phyloP scores from a whole-genome alignment of 1,140 invertebrate species.

The Bombus haemorrhoidalis region DNA sequence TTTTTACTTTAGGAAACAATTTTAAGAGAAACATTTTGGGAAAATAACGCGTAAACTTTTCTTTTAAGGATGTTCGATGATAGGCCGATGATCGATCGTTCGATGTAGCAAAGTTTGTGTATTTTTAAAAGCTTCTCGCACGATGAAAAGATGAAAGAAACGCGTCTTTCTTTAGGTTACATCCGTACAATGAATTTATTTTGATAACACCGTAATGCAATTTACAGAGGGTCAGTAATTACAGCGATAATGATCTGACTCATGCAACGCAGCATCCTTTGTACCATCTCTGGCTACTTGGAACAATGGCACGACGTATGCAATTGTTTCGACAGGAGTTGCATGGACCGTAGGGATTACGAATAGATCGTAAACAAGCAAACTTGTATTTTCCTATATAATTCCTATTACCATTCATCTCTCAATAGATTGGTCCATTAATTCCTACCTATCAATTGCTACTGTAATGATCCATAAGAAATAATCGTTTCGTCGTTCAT shows the following conservation, averaged over 20 bases:
- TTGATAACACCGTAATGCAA: not conserved
- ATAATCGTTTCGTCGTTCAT: not conserved
- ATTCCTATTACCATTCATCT: not conserved
- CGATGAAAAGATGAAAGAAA: not conserved
- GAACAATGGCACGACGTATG: slow-evolving; percentile 3
- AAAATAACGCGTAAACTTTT: not conserved
- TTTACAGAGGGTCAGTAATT: not conserved
- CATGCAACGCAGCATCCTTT: not conserved
- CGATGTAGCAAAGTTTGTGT: not conserved
- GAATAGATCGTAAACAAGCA: not conserved
- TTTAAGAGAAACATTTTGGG: too few relatives aligned
- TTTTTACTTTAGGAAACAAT: accelerated
- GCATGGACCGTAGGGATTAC: not conserved
- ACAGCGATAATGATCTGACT: not conserved
- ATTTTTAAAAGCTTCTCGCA: not conserved
- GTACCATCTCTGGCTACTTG: not conserved
- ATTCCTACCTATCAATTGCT: too few relatives aligned
- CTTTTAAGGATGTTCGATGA: not conserved
- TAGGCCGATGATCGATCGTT: too few relatives aligned
- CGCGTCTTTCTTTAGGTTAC: not conserved
- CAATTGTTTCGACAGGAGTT: not conserved
- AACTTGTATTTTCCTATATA: not conserved
- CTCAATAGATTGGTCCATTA: not conserved
- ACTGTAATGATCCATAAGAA: too few relatives aligned
- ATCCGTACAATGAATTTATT: not conserved